Percentiles rank a stretch among this genome's conserved stretches.
phyloP scores from a whole-genome alignment of 2,888 invertebrate genomes.

The Isoperla grammatica region DNA sequence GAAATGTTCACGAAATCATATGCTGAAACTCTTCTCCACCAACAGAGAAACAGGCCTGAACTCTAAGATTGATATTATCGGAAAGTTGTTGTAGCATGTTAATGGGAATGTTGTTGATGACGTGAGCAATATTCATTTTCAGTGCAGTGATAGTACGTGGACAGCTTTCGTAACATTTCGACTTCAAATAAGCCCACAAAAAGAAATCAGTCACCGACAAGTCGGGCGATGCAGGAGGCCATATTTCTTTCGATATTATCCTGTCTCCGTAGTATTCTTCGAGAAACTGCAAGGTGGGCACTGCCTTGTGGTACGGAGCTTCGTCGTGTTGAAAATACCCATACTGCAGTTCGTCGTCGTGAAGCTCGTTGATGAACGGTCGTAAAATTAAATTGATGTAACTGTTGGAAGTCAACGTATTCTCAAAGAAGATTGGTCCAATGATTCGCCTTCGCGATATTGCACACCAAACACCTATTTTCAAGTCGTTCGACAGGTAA shows the following conservation, averaged over 20 bases:
- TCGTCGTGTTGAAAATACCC: constrained; percentile 15
- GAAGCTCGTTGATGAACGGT: not conserved
- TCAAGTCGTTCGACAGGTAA: not conserved
- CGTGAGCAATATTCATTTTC: constrained; percentile 1
- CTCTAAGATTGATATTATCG: not conserved
- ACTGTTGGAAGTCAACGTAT: not conserved
- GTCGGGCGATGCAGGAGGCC: constrained; percentile 8
- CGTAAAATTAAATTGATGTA: not conserved
- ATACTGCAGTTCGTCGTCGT: constrained; percentile 11
- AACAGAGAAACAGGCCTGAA: not conserved
- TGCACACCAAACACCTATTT: constrained; percentile 10
- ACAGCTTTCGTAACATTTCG: constrained; percentile 3
- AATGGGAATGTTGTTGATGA: constrained; percentile 2
- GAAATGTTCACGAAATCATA: not conserved
- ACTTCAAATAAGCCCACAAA: constrained; percentile 6
- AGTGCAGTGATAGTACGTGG: not conserved
- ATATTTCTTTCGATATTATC: not conserved
- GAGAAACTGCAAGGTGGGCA: not conserved
- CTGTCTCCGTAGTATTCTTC: constrained; percentile 1
- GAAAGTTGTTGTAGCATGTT: not conserved
- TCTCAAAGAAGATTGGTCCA: not conserved
- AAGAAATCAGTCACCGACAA: not conserved
- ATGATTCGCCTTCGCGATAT: constrained; percentile 2
- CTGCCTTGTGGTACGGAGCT: not conserved
- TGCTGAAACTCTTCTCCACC: constrained; percentile 8